Conservation (phyloP, 2,113 vertebrate genomes). For the Amphiprion percula region DNA sequence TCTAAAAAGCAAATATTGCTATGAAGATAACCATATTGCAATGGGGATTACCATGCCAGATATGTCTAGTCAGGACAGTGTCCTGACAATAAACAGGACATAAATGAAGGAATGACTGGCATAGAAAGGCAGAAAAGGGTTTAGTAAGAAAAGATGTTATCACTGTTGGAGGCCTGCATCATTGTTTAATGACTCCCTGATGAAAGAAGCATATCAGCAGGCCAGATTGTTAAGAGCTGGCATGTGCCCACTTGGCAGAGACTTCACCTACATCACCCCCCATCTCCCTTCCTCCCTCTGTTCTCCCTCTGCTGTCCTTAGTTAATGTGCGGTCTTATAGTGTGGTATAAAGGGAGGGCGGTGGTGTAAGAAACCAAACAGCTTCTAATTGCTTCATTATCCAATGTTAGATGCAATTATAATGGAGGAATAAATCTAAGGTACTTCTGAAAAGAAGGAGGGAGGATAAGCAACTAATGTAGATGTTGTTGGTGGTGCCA, state of each 20-base stretch:
- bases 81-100: conserved; percentile 13
- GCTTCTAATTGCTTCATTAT: conserved; percentile 41
- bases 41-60: not conserved
- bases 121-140: not conserved
- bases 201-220: conserved; percentile 37
- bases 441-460: conserved; percentile 7
- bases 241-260: conserved; percentile 48
- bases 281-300: conserved; percentile 7
- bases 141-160: not conserved
- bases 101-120: not conserved
- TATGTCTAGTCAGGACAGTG: not conserved
- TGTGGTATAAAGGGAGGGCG: conserved; percentile 19
- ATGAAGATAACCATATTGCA: not conserved
- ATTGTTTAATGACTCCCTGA: conserved; percentile 44
- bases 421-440: conserved; percentile 22
- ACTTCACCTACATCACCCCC: conserved; percentile 8
- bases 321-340: conserved; percentile 24
- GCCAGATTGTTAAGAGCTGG: conserved; percentile 47
- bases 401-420: conserved; percentile 19
- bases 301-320: conserved; percentile 30
- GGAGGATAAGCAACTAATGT: conserved; percentile 4
- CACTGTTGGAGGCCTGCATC: not conserved
- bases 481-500: not conserved
- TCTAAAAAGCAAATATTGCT: conserved; percentile 1
- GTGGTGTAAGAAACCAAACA: conserved; percentile 20